A percentile compares a stretch with the other conserved stretches of the same genome.
phyloP scores from a whole-genome alignment of 2,888 invertebrate genomes.

The Aradus depressus region DNA sequence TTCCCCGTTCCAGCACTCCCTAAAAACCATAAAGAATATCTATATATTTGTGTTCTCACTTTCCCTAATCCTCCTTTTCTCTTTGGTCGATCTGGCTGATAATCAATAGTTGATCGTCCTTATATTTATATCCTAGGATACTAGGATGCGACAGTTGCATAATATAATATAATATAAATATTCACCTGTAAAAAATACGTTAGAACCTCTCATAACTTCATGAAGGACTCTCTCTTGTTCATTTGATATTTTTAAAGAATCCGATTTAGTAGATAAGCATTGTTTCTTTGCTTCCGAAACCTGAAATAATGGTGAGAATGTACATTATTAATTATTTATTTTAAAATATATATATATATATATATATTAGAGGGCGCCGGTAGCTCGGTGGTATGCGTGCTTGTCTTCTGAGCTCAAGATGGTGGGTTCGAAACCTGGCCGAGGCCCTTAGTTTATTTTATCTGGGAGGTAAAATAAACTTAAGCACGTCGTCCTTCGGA shows the following conservation, averaged over 20 bases:
- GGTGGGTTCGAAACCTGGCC: too few relatives aligned
- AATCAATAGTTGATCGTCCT: too few relatives aligned
- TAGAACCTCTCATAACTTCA: slow-evolving; percentile 63
- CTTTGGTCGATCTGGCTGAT: too few relatives aligned
- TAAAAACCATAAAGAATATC: slow-evolving; percentile 60
- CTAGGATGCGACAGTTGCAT: too few relatives aligned
- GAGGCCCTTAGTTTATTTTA: too few relatives aligned
- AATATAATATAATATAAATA: background rate
- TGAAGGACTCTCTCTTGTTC: slow-evolving; percentile 57
- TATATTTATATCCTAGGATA: background rate
- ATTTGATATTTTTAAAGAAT: slow-evolving; percentile 35
- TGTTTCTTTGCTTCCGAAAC: slow-evolving; percentile 28
- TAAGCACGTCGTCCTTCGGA: too few relatives aligned
- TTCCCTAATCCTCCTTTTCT: background rate
- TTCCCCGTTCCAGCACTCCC: slow-evolving; percentile 95
- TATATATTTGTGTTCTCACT: background rate
- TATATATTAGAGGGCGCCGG: too few relatives aligned
- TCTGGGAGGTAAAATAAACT: too few relatives aligned
- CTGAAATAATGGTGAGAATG: background rate
- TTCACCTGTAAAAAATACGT: slow-evolving; percentile 57
- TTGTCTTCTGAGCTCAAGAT: too few relatives aligned
- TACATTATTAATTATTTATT: background rate
- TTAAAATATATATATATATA: too few relatives aligned
- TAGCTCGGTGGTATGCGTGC: too few relatives aligned
- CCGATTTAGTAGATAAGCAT: background rate